These are phyloP conservation scores for Abramis brama DNA, from an alignment of 2,113 vertebrate species.

Conservation along the genomic window DNA sequence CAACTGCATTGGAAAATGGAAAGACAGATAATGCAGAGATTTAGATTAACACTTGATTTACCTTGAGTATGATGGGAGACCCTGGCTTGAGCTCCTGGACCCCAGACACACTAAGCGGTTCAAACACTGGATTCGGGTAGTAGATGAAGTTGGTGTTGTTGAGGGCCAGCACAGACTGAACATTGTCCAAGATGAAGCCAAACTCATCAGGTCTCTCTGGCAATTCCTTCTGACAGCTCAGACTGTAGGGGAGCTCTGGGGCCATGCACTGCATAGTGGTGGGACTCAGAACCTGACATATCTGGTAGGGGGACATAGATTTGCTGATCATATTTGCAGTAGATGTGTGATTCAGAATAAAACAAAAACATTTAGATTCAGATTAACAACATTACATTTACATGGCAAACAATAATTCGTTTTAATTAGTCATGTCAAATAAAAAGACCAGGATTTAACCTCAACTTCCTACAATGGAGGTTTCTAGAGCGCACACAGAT, in stretches of 20 bases:
- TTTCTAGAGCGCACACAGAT: not conserved
- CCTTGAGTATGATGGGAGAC: slow-evolving; percentile 97
- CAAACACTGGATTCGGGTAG: slow-evolving; percentile 94
- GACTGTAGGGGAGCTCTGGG: slow-evolving; percentile 83
- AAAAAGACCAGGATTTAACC: not conserved
- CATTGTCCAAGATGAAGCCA: slow-evolving; percentile 94
- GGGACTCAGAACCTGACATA: slow-evolving; percentile 87
- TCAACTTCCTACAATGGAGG: slow-evolving; percentile 41
- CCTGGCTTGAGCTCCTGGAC: slow-evolving; percentile 95
- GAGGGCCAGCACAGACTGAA: slow-evolving; percentile 88
- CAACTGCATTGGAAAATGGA: not conserved
- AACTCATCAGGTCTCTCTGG: slow-evolving; percentile 91
- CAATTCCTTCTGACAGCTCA: slow-evolving; percentile 80
- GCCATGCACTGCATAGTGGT: slow-evolving; percentile 94
- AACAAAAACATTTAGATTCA: not conserved
- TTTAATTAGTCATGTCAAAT: not conserved
- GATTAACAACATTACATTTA: not conserved
- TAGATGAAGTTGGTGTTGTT: slow-evolving; percentile 95
- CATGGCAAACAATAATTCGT: not conserved
- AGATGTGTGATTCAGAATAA: not conserved
- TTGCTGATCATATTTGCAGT: not conserved
- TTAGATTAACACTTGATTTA: slow-evolving; percentile 59
- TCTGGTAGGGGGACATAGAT: slow-evolving; percentile 66
- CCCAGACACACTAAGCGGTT: slow-evolving; percentile 86
- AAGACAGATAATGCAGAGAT: not conserved